Evolutionary conservation across 2,888 invertebrate species (phyloP).

Genomic region (Dusona sp.): DNA sequence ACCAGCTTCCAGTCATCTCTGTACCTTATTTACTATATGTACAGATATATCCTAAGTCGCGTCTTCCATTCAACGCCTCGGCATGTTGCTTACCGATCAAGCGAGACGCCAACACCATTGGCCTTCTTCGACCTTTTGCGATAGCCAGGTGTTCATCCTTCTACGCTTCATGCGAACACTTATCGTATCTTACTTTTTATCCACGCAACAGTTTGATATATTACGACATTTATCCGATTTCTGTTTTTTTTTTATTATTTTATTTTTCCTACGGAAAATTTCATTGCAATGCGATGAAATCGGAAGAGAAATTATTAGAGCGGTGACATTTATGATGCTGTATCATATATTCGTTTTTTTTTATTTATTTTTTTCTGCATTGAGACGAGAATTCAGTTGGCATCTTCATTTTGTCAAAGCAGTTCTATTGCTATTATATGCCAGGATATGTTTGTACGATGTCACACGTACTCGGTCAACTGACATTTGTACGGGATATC

Average conservation of each 20-base stretch:
- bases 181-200: constrained; percentile 34
- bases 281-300: not conserved
- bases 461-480: constrained; percentile 23
- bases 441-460: not conserved
- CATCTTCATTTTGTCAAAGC: not conserved
- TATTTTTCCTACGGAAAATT: not conserved
- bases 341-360: not conserved
- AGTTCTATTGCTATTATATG: not conserved
- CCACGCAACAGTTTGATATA: constrained; percentile 20
- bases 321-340: not conserved
- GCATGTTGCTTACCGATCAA: constrained; percentile 52
- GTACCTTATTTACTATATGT: not conserved
- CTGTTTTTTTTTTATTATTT: not conserved
- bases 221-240: constrained; percentile 1
- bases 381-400: not conserved
- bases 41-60: constrained; percentile 9
- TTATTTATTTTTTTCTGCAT: not conserved
- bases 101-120: constrained; percentile 39
- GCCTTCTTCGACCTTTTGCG: constrained; percentile 52
- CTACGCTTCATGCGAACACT: constrained; percentile 33
- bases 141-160: constrained; percentile 52
- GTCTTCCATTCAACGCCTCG: constrained; percentile 34
- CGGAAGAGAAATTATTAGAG: not conserved
- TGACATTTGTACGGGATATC: constrained; percentile 8
- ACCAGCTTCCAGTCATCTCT: constrained; percentile 42